Evolutionary conservation across 2,113 vertebrate genomes (phyloP), one percentile per base, ranked within the genome.

Genomic region (Chaenocephalus aceratus): DNA sequence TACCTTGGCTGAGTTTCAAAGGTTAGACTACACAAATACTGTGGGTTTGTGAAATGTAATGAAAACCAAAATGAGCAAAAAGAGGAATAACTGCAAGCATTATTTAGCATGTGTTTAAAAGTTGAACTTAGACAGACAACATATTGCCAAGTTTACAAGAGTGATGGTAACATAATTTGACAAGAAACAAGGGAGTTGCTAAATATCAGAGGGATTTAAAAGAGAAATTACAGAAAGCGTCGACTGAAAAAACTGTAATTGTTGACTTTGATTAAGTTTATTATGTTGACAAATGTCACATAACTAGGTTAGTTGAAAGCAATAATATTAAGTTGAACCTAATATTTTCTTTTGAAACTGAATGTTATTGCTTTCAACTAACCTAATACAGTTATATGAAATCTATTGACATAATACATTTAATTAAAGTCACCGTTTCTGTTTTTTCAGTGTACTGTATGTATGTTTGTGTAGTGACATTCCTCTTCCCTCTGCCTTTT

Each of bases 1-100:
- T 30, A 30, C 30, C 69, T 76, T 9, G 52, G 15, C 63, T 60
- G 30, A 34, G 2, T 82, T 74, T 79, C 92, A 93, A 91, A 90
- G 91, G 81, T 92, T 75, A 59, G 7, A 36, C 57, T 71, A 9
- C 62, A 63, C 21, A 11, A 78, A 34, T 36, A 2, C 36, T 26
- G 23, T 23, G 14, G 13, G 36, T 41, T 36, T 65, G n/a, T 66
- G 18, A 21, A 80, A 67, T 23, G 11, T 79, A 74, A 59, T 26
- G 16, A 79, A 68, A 61, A 61, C 13, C 30, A 3, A 60, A 41
- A 18, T 53, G 12, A 58, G 26, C 77, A 0, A 13, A 0, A 13
- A 21, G 16, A 57, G 9, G 15, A 67, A 76, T 59, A 41, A 41
- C 36, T 54, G 11, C 1, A 1, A 56, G 26, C 8, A 48, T 68